Conservation (phyloP, 2,888 invertebrate species). For the Blastobasis adustella region DNA sequence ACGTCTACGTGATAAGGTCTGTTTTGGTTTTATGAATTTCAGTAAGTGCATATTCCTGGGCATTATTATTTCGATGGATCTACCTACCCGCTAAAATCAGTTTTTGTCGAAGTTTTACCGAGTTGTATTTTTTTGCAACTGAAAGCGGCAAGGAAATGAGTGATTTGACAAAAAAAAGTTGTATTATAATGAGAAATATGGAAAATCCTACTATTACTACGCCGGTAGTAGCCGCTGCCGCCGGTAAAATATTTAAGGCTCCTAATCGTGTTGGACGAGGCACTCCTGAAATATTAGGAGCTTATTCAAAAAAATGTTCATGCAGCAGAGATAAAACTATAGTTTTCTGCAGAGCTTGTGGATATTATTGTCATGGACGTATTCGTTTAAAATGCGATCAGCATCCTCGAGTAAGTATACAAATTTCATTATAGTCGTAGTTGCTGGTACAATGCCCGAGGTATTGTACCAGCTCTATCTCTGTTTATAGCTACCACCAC, state of each 20-base stretch:
- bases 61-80: too few species aligned
- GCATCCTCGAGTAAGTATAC: constrained; percentile 53
- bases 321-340: constrained; percentile 54
- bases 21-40: too few species aligned
- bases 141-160: too few species aligned
- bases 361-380: constrained; percentile 60
- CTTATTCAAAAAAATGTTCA: constrained; percentile 47
- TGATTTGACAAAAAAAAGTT: too few species aligned
- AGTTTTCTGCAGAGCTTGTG: constrained; percentile 62
- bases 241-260: constrained; percentile 39
- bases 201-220: constrained; percentile 27
- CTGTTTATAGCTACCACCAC: not conserved
- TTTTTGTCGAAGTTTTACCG: too few species aligned
- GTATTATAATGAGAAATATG: too few species aligned
- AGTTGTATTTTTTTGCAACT: too few species aligned
- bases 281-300: constrained; percentile 40
- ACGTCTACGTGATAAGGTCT: too few species aligned
- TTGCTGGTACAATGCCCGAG: not conserved
- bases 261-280: constrained; percentile 51
- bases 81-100: too few species aligned
- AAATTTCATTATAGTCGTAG: not conserved
- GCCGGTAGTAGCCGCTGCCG: constrained; percentile 54
- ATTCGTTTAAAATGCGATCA: constrained; percentile 54
- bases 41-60: too few species aligned
- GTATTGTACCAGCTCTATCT: not conserved